Base-by-base conservation (phyloP, 2,797 vertebrate genomes). In the Sebastes trivittatus region DNA sequence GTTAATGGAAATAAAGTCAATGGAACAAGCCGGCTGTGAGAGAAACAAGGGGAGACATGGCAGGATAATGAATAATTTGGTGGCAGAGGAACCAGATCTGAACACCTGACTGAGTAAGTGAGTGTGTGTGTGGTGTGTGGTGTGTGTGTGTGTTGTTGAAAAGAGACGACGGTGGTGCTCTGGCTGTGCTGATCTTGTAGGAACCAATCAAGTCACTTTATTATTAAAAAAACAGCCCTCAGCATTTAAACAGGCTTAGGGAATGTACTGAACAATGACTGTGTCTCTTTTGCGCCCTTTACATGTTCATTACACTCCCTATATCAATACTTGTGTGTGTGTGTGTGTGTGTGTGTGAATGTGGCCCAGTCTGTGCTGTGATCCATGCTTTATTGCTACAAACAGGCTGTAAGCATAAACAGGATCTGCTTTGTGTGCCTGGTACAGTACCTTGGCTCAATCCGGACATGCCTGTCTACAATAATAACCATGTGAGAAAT, bases 51-150 rank as follows among this genome's bases (percentile, higher is more conserved):
- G 66, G 75, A 87, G 91, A 95, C 92, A 93, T 90, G 92, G 89
- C 91, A 91, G 85, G 29, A 64, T 83, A 49, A 95, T 95, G 80
- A 95, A 95, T 95, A 89, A 95, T 95, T 95, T 93, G 90, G 83
- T 86, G 85, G 87, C 54, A 62, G 83, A 87, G 94, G 88, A 95
- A 95, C 90, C 77, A 49, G 93, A 95, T 94, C 91, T 83, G 82
- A 91, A 90, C 87, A 94, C 89, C 89, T 88, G 86, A 81, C 80
- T 70, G 89, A 84, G 69, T 83, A 27, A 29, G 87, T 62, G 72
- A 14, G 36, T 38, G 32, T 34, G 36, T 38, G 36, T 11, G 77
- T 29, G 29, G 29, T 30, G 29, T 30, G 75, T 67, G 46, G 42
- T 58, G 75, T 34, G 77, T 18, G 23, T 52, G 54, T 71, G 82